These are phyloP conservation scores for Notocelia uddmanniana DNA, from an alignment of 2,888 invertebrate species.

Conservation along the genomic window DNA sequence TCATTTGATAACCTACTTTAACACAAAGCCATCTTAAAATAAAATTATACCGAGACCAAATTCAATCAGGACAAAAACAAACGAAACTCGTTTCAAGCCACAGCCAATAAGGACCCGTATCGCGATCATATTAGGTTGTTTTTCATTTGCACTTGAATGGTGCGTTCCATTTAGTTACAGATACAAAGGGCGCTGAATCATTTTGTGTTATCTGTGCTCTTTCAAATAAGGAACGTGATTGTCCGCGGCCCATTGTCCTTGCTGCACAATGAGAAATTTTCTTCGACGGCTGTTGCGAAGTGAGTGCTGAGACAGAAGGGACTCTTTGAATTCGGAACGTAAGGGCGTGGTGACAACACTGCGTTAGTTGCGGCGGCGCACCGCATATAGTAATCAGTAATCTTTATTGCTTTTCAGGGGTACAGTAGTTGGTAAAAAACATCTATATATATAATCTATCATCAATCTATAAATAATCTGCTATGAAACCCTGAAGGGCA, in stretches of 20 bases:
- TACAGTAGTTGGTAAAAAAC: too few relatives aligned
- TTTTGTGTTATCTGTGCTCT: constrained; percentile 43
- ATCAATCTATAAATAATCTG: too few relatives aligned
- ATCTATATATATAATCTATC: too few relatives aligned
- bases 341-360: too few relatives aligned
- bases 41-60: constrained; percentile 28
- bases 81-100: not conserved
- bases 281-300: constrained; percentile 31
- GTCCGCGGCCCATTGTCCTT: constrained; percentile 40
- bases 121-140: not conserved
- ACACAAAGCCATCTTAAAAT: constrained; percentile 25
- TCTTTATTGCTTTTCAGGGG: too few relatives aligned
- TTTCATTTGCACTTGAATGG: constrained; percentile 6
- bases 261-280: constrained; percentile 41
- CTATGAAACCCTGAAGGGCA: too few relatives aligned
- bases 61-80: constrained; percentile 37
- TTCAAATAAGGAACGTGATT: constrained; percentile 44
- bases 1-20: not conserved
- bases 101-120: constrained; percentile 13
- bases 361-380: too few relatives aligned
- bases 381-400: too few relatives aligned
- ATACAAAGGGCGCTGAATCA: constrained; percentile 40
- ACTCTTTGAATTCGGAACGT: not conserved
- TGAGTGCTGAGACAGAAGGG: constrained; percentile 16
- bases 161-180: constrained; percentile 38